phyloP scores from a whole-genome alignment of 2,888 invertebrate species.

The Metalampra italica region DNA sequence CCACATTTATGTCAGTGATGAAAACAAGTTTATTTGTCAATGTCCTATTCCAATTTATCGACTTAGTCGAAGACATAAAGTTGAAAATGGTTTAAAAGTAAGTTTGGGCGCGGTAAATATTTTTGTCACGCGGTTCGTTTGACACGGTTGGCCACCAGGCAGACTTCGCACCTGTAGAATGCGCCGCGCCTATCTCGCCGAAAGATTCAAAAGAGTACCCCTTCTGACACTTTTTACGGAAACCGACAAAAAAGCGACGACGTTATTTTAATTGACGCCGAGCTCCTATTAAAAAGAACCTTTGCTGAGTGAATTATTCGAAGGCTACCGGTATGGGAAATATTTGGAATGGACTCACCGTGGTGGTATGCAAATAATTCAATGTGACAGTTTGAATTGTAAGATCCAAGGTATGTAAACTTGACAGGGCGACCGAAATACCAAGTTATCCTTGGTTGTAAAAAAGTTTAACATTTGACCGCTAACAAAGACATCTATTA shows the following conservation, averaged over 20 bases:
- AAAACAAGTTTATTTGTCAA: not conserved
- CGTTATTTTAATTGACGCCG: conserved; percentile 74
- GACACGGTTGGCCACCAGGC: conserved; percentile 64
- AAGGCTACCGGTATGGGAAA: conserved; percentile 60
- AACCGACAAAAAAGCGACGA: conserved; percentile 42
- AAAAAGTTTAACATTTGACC: not conserved
- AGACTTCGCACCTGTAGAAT: conserved; percentile 69
- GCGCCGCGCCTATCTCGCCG: conserved; percentile 58
- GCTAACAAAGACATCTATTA: not conserved
- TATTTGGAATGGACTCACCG: conserved; percentile 48
- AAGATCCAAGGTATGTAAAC: conserved; percentile 26
- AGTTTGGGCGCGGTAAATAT: conserved; percentile 7
- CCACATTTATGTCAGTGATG: conserved; percentile 32
- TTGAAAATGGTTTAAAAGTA: conserved; percentile 22
- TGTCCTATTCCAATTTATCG: conserved; percentile 4
- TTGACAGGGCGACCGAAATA: conserved; percentile 13
- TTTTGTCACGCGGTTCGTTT: conserved; percentile 27
- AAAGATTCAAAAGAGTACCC: conserved; percentile 67
- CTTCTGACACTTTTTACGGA: conserved; percentile 53
- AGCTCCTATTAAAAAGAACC: conserved; percentile 52
- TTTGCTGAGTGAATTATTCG: conserved; percentile 57
- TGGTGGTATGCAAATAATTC: conserved; percentile 67
- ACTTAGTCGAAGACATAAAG: conserved; percentile 18
- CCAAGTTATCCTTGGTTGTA: conserved; percentile 4
- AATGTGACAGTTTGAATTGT: conserved; percentile 47